A percentile compares a stretch with the other conserved stretches of the same genome.
Evolutionary conservation across 1,140 invertebrate genomes (phyloP).

Genomic region (Macrotrachela quadricornifera): DNA sequence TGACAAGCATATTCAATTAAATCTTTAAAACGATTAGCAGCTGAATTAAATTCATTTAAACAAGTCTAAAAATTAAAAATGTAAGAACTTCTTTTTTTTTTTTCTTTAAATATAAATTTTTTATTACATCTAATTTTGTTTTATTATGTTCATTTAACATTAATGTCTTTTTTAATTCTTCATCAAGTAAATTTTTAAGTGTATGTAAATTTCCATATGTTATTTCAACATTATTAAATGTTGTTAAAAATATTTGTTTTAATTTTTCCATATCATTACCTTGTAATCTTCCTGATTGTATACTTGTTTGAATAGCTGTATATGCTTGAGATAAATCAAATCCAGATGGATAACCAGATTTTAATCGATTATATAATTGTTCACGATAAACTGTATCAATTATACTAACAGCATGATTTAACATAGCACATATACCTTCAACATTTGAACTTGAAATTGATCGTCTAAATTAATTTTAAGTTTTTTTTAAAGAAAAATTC

Average conservation of each 20-base stretch:
- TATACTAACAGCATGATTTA: slow-evolving; percentile 71
- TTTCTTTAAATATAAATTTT: background rate
- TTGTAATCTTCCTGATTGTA: slow-evolving; percentile 58
- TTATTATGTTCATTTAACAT: slow-evolving; percentile 20
- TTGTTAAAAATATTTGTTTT: slow-evolving; percentile 42
- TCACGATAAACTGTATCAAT: slow-evolving; percentile 64
- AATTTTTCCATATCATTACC: slow-evolving; percentile 51
- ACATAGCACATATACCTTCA: slow-evolving; percentile 81
- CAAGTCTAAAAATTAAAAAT: slow-evolving; percentile 15
- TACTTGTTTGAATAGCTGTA: slow-evolving; percentile 50
- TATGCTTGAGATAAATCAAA: slow-evolving; percentile 32
- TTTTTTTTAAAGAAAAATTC: background rate
- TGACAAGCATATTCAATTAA: slow-evolving; percentile 62
- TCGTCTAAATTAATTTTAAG: slow-evolving; percentile 37
- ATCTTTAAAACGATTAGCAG: slow-evolving; percentile 49
- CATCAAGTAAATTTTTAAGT: slow-evolving; percentile 45
- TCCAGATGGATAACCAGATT: slow-evolving; percentile 48
- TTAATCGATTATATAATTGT: slow-evolving; percentile 49
- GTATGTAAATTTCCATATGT: slow-evolving; percentile 70
- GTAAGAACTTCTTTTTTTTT: slow-evolving; percentile 6
- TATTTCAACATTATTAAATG: slow-evolving; percentile 74
- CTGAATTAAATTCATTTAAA: slow-evolving; percentile 46
- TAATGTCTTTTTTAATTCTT: slow-evolving; percentile 10
- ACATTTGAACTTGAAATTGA: slow-evolving; percentile 66
- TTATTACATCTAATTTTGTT: slow-evolving; percentile 26